These are phyloP conservation scores for Carabus problematicus DNA, from an alignment of 2,888 invertebrate species.

Conservation along the genomic window DNA sequence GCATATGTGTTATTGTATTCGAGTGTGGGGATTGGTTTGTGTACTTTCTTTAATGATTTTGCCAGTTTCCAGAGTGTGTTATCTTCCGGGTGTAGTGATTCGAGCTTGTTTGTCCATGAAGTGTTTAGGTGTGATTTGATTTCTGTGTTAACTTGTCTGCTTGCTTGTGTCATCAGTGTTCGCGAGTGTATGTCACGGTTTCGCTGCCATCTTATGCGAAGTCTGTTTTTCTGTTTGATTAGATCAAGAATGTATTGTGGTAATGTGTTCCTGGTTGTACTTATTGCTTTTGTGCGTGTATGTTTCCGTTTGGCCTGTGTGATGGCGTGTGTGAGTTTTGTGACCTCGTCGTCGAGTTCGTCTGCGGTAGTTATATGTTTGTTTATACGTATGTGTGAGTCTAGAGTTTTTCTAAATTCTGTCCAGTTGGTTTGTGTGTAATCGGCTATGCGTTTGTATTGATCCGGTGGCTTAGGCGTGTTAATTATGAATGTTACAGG, in stretches of 20 bases:
- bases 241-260: too few relatives aligned
- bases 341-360: background rate
- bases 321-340: background rate
- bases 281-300: too few relatives aligned
- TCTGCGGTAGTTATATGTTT: background rate
- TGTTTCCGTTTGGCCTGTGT: background rate
- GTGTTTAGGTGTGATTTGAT: slow-evolving; percentile 29
- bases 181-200: too few relatives aligned
- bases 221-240: too few relatives aligned
- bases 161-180: background rate
- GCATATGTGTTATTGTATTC: slow-evolving; percentile 6
- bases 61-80: slow-evolving; percentile 27
- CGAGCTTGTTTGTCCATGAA: slow-evolving; percentile 36
- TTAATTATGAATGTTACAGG: too few relatives aligned
- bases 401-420: slow-evolving; percentile 12
- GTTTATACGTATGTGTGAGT: slow-evolving; percentile 25
- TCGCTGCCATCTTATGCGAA: too few relatives aligned
- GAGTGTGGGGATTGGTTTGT: slow-evolving; percentile 1
- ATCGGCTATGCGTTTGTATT: too few relatives aligned
- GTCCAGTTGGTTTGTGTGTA: slow-evolving; percentile 30
- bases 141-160: slow-evolving; percentile 7
- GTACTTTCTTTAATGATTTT: slow-evolving; percentile 14
- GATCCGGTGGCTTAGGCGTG: too few relatives aligned
- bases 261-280: too few relatives aligned
- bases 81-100: slow-evolving; percentile 35